Base-by-base conservation (phyloP, 2,888 invertebrate genomes). In the Torymus aiolomorphi region DNA sequence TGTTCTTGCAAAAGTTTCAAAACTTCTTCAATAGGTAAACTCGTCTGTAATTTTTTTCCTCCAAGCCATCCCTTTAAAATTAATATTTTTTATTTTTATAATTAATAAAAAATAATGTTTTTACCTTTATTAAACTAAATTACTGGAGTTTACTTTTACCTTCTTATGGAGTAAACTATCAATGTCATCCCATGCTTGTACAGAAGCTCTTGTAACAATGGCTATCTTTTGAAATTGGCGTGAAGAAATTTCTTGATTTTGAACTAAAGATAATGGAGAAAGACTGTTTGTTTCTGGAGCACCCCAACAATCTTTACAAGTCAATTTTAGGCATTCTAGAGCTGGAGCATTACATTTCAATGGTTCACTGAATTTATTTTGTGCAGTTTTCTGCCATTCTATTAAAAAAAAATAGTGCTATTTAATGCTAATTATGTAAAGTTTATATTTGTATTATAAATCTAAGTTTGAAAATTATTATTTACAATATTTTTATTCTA, bases 201-300 rank as follows among this genome's bases (percentile, higher is more conserved):
- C 86, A 61, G 92, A 92, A 0, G 94, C 93, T 86, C 93, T 92
- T 0, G 93, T 94, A 82, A 93, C 93, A 0, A 95, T 85, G 0
- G 93, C 94, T 0, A 94, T 93, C 94, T 95, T 95, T 83, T 95
- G 95, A 84, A 94, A 94, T 82, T 95, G 95, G 1, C 93, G 90
- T 0, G 93, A 90, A 5, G 90, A 90, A 70, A 92, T 88, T 57
- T 90, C 88, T 86, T 94, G 94, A 73, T 92, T 89, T 80, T 92
- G 92, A 76, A 91, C 92, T 0, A 94, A 86, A 0, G 92, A 92
- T 67, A 91, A 88, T 0, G 94, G 93, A 0, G 93, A 93, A 88
- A 91, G 91, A 79, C 91, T 89, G 62, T 92, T 91, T 54, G 92
- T 92, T 5, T 92, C 92, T 0, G 92, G 90, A 61, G 92, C 91